These are phyloP conservation scores for Microcebus jonahi DNA, from an alignment of 2,113 vertebrate genomes.

Conservation along the genomic window DNA sequence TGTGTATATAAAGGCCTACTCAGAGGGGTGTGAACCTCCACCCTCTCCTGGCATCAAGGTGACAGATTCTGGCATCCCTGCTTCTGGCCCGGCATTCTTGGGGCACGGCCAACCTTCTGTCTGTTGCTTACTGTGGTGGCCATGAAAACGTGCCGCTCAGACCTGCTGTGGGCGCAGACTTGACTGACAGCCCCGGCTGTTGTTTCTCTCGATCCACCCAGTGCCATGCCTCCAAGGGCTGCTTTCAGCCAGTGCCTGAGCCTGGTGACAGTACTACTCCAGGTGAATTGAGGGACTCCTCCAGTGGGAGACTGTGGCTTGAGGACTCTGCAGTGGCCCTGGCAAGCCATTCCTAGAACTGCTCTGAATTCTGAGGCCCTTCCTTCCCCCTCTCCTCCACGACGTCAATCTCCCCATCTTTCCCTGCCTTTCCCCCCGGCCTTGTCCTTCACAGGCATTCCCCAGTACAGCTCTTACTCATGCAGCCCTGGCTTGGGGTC, in stretches of 20 bases:
- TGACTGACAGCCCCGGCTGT: constrained; percentile 44
- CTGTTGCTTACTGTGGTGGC: not conserved
- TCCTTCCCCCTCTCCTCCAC: not conserved
- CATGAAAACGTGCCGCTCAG: not conserved
- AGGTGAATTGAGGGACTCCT: not conserved
- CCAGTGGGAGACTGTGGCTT: not conserved
- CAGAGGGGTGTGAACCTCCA: not conserved
- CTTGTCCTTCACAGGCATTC: not conserved
- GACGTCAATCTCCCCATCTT: not conserved
- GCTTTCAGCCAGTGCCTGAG: not conserved
- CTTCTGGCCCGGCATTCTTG: not conserved
- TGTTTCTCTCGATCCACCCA: not conserved
- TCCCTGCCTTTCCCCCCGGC: not conserved
- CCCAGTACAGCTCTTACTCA: not conserved
- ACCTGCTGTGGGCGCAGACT: not conserved
- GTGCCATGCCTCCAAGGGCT: not conserved
- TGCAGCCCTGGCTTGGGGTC: not conserved
- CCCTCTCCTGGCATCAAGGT: not conserved
- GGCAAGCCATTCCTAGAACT: not conserved
- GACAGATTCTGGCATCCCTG: not conserved
- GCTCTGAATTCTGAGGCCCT: not conserved
- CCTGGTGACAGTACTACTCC: not conserved
- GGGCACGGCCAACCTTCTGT: constrained; percentile 42
- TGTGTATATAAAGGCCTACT: not conserved
- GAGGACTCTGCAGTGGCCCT: not conserved